Conservation (phyloP, 2,888 invertebrate genomes). For the Rhagium mordax region DNA sequence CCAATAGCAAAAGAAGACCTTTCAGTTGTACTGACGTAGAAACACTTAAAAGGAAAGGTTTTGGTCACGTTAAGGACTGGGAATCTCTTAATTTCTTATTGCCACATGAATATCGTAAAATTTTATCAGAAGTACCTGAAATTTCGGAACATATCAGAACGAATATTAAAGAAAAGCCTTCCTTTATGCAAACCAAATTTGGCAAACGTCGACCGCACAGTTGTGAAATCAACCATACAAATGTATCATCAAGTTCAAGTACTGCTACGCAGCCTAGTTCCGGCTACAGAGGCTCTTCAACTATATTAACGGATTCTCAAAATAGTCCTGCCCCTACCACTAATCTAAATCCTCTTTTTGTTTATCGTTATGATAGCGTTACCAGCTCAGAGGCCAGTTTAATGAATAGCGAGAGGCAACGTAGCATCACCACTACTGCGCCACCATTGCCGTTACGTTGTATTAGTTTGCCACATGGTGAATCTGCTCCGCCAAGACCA, state of each 20-base stretch:
- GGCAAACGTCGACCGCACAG: conserved; percentile 74
- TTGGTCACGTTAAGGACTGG: conserved; percentile 93
- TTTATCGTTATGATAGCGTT: conserved; percentile 86
- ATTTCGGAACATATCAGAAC: conserved; percentile 77
- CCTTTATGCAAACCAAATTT: conserved; percentile 74
- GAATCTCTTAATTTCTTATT: conserved; percentile 91
- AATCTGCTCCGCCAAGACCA: conserved; percentile 76
- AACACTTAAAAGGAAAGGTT: conserved; percentile 83
- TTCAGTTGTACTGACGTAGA: conserved; percentile 89
- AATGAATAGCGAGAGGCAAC: conserved; percentile 72
- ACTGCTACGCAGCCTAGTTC: conserved; percentile 88
- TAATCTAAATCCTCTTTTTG: conserved; percentile 81
- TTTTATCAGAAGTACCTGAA: conserved; percentile 87
- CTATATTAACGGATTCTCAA: conserved; percentile 85
- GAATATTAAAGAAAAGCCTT: conserved; percentile 71
- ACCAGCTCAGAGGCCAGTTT: conserved; percentile 83
- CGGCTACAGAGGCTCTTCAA: conserved; percentile 89
- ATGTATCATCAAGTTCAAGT: conserved; percentile 77
- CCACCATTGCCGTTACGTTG: conserved; percentile 80
- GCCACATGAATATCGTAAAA: conserved; percentile 86
- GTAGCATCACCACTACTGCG: conserved; percentile 67
- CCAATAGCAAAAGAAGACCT: conserved; percentile 73
- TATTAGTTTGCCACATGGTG: conserved; percentile 75
- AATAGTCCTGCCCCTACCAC: conserved; percentile 77
- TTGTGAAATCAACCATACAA: conserved; percentile 73